Evolutionary conservation across 2,113 vertebrate species (phyloP).

Genomic region (Haemorhous mexicanus): DNA sequence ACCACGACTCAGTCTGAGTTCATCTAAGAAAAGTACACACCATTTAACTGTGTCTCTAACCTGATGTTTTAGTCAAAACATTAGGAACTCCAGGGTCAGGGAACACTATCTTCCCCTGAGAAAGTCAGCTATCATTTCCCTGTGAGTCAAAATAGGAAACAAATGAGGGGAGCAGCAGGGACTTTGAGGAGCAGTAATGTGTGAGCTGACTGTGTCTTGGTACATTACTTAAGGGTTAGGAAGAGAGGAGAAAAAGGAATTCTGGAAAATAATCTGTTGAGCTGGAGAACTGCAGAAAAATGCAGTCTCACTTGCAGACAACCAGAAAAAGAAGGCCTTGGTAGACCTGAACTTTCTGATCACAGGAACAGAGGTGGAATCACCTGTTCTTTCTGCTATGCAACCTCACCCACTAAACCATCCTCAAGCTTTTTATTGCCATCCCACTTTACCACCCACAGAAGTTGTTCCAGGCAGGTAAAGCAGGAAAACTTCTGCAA

Average conservation of each 20-base stretch:
- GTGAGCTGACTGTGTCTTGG: not conserved
- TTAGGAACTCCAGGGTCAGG: not conserved
- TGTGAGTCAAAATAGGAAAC: not conserved
- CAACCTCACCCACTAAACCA: not conserved
- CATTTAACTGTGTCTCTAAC: not conserved
- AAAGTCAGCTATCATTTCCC: not conserved
- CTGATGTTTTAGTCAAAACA: not conserved
- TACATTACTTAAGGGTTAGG: not conserved
- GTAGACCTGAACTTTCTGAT: not conserved
- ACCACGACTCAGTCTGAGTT: not conserved
- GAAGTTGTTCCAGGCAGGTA: not conserved
- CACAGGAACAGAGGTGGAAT: not conserved
- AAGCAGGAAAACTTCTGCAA: not conserved
- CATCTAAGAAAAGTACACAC: not conserved
- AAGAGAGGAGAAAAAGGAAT: not conserved
- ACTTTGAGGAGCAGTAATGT: not conserved
- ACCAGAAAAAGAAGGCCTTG: rapidly evolving
- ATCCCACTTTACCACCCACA: not conserved
- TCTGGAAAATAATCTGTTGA: not conserved
- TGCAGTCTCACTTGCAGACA: not conserved
- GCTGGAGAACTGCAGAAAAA: not conserved
- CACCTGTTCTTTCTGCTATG: not conserved
- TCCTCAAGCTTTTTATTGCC: not conserved
- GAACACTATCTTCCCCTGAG: not conserved
- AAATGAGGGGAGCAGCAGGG: not conserved